A percentile compares a stretch with the other conserved stretches of the same genome.
Conservation (phyloP, 2,113 vertebrate genomes). For the Ochotona princeps region DNA sequence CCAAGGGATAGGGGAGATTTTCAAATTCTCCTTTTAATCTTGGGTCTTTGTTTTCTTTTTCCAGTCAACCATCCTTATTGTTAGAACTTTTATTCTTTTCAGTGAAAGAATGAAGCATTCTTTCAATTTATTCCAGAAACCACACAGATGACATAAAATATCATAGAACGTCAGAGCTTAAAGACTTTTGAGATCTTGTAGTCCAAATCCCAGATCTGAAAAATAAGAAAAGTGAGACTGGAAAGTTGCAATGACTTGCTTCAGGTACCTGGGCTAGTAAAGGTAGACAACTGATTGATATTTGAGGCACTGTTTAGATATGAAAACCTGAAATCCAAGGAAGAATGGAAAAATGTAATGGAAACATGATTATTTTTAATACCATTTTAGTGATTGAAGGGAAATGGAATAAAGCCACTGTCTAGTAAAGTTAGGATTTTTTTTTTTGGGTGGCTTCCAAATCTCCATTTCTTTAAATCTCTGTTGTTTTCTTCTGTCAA, state of each 20-base stretch:
- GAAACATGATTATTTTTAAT: background rate
- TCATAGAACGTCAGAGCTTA: background rate
- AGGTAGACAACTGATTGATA: background rate
- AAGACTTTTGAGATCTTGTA: slow-evolving; percentile 26
- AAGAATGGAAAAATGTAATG: slow-evolving; percentile 19
- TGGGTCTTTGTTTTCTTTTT: slow-evolving; percentile 1
- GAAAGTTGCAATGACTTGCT: slow-evolving; percentile 52
- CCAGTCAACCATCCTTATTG: slow-evolving; percentile 11
- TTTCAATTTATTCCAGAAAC: slow-evolving; percentile 44
- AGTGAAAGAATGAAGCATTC: background rate
- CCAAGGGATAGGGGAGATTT: slow-evolving; percentile 30
- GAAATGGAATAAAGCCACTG: background rate
- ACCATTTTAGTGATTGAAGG: background rate
- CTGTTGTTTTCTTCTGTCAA: background rate
- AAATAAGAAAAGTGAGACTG: slow-evolving; percentile 50
- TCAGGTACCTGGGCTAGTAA: slow-evolving; percentile 30
- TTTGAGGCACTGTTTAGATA: slow-evolving; percentile 46
- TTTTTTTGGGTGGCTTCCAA: background rate
- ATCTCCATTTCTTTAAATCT: slow-evolving; percentile 16
- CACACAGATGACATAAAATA: background rate
- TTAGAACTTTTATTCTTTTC: slow-evolving; percentile 30
- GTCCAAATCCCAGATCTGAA: slow-evolving; percentile 44
- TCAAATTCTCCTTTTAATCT: slow-evolving; percentile 56
- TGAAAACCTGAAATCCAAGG: slow-evolving; percentile 27
- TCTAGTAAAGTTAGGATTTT: background rate